Evolutionary conservation across 1,140 invertebrate species (phyloP), one percentile per base, ranked within the genome.

Genomic region (Drosophila guanche): DNA sequence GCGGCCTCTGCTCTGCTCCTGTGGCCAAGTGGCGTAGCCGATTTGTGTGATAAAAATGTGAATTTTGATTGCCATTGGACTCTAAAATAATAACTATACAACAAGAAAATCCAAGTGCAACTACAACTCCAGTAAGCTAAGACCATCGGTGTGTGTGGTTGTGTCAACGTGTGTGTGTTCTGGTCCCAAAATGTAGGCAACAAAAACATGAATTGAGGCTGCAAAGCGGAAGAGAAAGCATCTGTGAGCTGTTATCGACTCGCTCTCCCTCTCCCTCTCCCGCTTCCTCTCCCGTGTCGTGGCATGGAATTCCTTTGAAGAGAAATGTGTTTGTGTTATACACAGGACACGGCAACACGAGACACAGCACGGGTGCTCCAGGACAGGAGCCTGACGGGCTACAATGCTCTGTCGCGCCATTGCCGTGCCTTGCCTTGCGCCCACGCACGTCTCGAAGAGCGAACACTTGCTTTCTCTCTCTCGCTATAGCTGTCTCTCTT

Each of bases 321-420:
- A 62, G 52, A 59, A 83, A 83, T 68, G 76, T 81, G 63, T 81
- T 83, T 74, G 78, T 85, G 63, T 77, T 85, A 85, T 85, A 85
- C 81, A 85, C 81, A 85, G 80, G 72, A 73, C 72, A 54, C 59
- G 42, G 51, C 43, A 42, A 71, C 41, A 52, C 51, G 47, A 14
- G 20, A 20, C 22, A 53, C 16, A 20, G 7, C 27, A 41, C 22
- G 22, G n/a, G 25, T 37, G 33, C 33, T 37, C 33, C 33, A 37
- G 33, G 3, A 37, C 33, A 37, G 33, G 33, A 37, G 33, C 33
- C 33, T 37, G 33, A 37, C 33, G 12, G 33, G 33, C 12, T 3
- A 33, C 29, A 8, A 33, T 51, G 42, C n/a, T 51, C 25, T 37
- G 47, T 6, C 14, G 51, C 57, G 48, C 57, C 33, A 63, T 46